Evolutionary conservation across 2,888 invertebrate species (phyloP).

Genomic region (Trichogramma dendrolimi): DNA sequence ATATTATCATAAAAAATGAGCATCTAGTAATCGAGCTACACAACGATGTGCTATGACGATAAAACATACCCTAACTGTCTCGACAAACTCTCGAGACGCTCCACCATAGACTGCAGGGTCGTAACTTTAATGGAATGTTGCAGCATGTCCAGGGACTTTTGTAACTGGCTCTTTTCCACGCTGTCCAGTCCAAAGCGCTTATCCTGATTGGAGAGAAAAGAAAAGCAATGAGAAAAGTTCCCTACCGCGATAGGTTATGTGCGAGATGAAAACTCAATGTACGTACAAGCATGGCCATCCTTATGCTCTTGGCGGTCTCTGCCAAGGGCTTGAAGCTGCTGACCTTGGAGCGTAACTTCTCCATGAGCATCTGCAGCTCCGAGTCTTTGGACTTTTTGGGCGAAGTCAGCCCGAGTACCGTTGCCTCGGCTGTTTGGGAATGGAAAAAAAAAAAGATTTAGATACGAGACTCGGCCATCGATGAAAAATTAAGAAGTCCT

Average conservation of each 20-base stretch:
- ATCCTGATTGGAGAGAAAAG: conserved; percentile 59
- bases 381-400: conserved; percentile 66
- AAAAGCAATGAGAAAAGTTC: no score
- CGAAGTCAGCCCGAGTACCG: conserved; percentile 32
- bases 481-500: no score
- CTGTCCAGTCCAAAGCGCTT: conserved; percentile 84
- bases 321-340: conserved; percentile 75
- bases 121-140: conserved; percentile 93
- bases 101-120: conserved; percentile 85
- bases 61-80: conserved; percentile 72
- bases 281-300: conserved; percentile 78
- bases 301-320: conserved; percentile 82
- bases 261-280: not conserved
- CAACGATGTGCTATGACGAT: not conserved
- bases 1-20: not conserved
- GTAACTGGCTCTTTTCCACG: conserved; percentile 78
- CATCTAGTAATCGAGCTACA: not conserved
- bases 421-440: conserved; percentile 8
- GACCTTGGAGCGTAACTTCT: conserved; percentile 80
- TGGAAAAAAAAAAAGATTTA: not conserved
- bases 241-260: not conserved
- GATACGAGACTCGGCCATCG: no score
- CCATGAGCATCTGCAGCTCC: conserved; percentile 87
- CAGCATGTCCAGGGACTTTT: conserved; percentile 85
- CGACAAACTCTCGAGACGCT: conserved; percentile 84